Conservation (phyloP, 2,113 vertebrate species). For the Anhinga rufa region DNA sequence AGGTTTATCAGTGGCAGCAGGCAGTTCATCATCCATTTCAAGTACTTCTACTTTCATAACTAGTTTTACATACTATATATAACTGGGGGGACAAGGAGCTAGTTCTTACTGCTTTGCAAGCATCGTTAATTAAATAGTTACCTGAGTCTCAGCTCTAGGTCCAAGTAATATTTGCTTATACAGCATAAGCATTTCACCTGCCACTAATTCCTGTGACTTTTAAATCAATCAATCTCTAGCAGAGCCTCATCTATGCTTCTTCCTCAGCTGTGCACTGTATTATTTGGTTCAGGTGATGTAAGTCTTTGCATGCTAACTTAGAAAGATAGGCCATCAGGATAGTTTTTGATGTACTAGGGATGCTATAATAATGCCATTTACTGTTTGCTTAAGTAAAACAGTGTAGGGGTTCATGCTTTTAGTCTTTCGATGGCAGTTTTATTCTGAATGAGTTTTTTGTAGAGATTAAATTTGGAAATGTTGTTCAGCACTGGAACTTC, state of each 20-base stretch:
- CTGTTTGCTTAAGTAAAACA: neutral
- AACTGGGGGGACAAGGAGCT: neutral
- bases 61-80: neutral
- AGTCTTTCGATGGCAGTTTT: neutral
- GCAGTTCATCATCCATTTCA: neutral
- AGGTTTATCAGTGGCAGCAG: neutral
- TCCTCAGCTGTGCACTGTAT: neutral
- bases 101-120: neutral
- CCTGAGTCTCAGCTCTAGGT: neutral
- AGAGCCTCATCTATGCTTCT: neutral
- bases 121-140: neutral
- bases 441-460: neutral
- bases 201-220: neutral
- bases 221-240: neutral
- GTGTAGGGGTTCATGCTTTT: neutral
- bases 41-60: neutral
- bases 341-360: neutral
- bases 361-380: neutral
- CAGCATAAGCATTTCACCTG: neutral
- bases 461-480: neutral
- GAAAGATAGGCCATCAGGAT: neutral
- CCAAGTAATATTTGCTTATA: constrained; percentile 1
- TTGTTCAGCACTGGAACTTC: neutral
- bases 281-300: neutral
- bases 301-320: neutral